A percentile compares a stretch with the other conserved stretches of the same genome.
Evolutionary conservation across 2,888 invertebrate genomes (phyloP).

Genomic region (Dyspetes luteomarginatus): DNA sequence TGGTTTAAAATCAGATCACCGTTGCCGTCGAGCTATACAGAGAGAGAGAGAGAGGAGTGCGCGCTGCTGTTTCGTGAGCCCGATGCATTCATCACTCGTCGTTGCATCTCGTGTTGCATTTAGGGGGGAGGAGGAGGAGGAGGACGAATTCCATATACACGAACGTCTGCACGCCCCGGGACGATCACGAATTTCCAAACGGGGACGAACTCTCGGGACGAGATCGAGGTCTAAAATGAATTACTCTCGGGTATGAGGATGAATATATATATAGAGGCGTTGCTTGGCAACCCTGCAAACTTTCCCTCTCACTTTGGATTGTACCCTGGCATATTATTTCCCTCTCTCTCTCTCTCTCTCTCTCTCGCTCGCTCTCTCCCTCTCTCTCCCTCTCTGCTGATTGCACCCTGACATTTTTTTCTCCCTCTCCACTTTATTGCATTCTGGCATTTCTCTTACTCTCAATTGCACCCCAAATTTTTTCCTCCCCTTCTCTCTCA

Average conservation of each 20-base stretch:
- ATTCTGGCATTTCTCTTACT: conserved; percentile 53
- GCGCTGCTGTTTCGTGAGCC: conserved; percentile 68
- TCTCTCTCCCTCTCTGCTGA: neutral
- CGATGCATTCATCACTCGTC: conserved; percentile 72
- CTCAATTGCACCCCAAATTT: conserved; percentile 30
- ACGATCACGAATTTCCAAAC: conserved; percentile 65
- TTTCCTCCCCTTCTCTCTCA: too few species aligned
- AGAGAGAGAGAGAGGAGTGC: too few species aligned
- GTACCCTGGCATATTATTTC: too few species aligned
- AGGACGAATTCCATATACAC: conserved; percentile 52
- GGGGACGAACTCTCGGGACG: conserved; percentile 57
- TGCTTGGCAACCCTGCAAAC: conserved; percentile 75
- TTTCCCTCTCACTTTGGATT: conserved; percentile 3
- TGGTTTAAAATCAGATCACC: conserved; percentile 83
- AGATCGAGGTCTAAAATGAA: conserved; percentile 75
- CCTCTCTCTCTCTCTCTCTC: conserved; percentile 53
- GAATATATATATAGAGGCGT: conserved; percentile 66
- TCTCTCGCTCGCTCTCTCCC: conserved; percentile 34
- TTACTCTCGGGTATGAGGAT: conserved; percentile 74
- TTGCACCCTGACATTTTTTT: conserved; percentile 27
- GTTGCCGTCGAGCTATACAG: conserved; percentile 67
- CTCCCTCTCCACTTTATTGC: neutral
- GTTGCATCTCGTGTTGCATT: conserved; percentile 64
- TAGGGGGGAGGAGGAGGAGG: conserved; percentile 49
- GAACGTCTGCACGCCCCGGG: conserved; percentile 51